Evolutionary conservation across 1,140 invertebrate genomes (phyloP).

Genomic region (Euschistus heros): DNA sequence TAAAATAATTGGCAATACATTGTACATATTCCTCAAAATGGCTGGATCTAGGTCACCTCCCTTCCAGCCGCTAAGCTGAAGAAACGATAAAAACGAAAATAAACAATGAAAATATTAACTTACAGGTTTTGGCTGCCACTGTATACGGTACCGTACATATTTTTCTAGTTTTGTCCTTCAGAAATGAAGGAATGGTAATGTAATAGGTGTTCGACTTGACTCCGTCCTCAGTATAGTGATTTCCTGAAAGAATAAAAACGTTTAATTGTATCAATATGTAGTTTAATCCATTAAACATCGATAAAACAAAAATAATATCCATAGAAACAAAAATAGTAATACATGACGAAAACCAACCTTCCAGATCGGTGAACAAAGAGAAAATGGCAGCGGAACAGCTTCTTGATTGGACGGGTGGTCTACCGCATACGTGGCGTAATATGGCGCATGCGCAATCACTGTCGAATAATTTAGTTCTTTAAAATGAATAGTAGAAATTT

Average conservation of each 20-base stretch:
- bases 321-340: too few relatives aligned
- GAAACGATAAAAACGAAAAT: background rate
- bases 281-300: background rate
- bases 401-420: too few relatives aligned
- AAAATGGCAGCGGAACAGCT: slow-evolving; percentile 2
- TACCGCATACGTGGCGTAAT: too few relatives aligned
- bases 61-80: background rate
- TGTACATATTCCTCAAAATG: background rate
- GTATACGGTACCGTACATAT: slow-evolving; percentile 9
- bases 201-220: background rate
- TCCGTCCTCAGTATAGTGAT: background rate
- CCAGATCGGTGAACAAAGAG: slow-evolving; percentile 8
- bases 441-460: too few relatives aligned
- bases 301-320: background rate
- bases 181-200: background rate
- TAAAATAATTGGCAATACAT: background rate
- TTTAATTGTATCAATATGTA: background rate
- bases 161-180: background rate
- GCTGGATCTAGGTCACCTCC: slow-evolving; percentile 10
- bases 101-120: background rate
- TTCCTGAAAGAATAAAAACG: slow-evolving; percentile 1
- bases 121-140: slow-evolving; percentile 6
- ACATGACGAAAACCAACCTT: background rate
- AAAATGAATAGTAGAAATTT: too few relatives aligned
- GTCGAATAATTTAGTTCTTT: too few relatives aligned